Base-by-base conservation (phyloP, 2,797 vertebrate genomes). In the Siniperca undulata region DNA sequence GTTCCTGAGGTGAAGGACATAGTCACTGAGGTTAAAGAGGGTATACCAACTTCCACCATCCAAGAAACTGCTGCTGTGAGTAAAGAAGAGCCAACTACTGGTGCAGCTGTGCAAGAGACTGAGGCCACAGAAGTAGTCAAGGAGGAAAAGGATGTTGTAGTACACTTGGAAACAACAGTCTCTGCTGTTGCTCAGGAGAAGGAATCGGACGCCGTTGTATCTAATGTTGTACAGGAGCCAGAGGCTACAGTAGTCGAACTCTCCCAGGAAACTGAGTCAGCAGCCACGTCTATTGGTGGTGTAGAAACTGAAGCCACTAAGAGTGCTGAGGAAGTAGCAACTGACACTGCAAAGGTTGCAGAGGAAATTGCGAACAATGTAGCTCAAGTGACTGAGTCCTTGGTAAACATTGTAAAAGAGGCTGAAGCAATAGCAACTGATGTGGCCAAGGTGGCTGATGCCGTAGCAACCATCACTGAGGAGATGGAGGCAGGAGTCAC, bases 401-500 rank as follows among this genome's bases (percentile, higher is more conserved):
- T 87, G 30, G 59, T 42, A 62, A 81, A 77, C 52, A 68, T 78
- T 13, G 79, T 48, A 20, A 83, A 77, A 34, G 73, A 88, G 8
- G 36, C 70, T 71, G 81, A 92, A 60, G 66, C 46, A 50, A 75
- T 70, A 62, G 74, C 44, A 50, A 20, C 48, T 42, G 78, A 84
- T 66, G 77, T 84, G 24, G 79, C 76, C 40, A 67, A 74, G 24
- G 84, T 71, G 19, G 70, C 74, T 46, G 89, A 85, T 30, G 11
- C 52, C 0, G 60, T 70, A 30, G 81, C 36, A 36, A 58, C 81
- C 5, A 27, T 85, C 4, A 64, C 60, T 24, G 78, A 83, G 17
- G 85, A 87, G 59, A 69, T 70, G 0, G 76, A 83, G 30, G 78
- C 70, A 24, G 78, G 16, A 3, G 72, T 75, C 14, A 58, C 14